Percentiles rank a stretch among this genome's conserved stretches.
Evolutionary conservation across 1,140 invertebrate genomes (phyloP).

Genomic region (Pachyrhynchus sulphureomaculatus): DNA sequence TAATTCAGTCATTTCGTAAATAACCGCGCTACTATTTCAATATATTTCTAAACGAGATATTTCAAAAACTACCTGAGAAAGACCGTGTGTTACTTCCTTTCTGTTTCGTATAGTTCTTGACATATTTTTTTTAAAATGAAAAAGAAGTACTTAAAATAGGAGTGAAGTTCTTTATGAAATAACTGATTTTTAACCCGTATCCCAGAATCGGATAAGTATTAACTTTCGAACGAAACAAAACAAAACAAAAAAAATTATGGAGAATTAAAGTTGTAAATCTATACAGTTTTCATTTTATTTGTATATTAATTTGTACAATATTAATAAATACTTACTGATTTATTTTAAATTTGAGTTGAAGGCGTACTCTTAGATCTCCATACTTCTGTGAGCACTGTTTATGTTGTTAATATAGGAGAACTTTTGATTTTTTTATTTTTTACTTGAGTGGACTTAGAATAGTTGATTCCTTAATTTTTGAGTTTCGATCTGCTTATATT

Average conservation of each 20-base stretch:
- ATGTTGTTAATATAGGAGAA: slow-evolving; percentile 28
- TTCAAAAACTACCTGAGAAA: too few relatives aligned
- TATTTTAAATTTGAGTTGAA: slow-evolving; percentile 31
- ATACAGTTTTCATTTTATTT: slow-evolving; percentile 53
- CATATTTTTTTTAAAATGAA: too few relatives aligned
- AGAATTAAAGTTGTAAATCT: slow-evolving; percentile 46
- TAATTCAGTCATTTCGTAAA: too few relatives aligned
- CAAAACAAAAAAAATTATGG: slow-evolving; percentile 11
- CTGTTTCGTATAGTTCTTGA: too few relatives aligned
- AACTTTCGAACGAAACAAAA: slow-evolving; percentile 35
- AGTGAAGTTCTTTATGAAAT: too few relatives aligned
- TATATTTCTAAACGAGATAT: too few relatives aligned
- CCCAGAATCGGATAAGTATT: slow-evolving; percentile 43
- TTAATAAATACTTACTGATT: slow-evolving; percentile 46
- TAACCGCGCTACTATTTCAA: too few relatives aligned
- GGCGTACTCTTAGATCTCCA: slow-evolving; percentile 23
- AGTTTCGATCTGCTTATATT: too few relatives aligned
- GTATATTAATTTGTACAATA: slow-evolving; percentile 52
- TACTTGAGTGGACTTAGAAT: not conserved
- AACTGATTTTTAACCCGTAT: slow-evolving; percentile 14
- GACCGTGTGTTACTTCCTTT: too few relatives aligned
- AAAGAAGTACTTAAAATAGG: too few relatives aligned
- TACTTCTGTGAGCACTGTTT: slow-evolving; percentile 27
- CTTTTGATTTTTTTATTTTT: slow-evolving; percentile 22
- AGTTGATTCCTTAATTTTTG: too few relatives aligned